phyloP scores from a whole-genome alignment of 2,888 invertebrate species.

The Deroplatys truncata region DNA sequence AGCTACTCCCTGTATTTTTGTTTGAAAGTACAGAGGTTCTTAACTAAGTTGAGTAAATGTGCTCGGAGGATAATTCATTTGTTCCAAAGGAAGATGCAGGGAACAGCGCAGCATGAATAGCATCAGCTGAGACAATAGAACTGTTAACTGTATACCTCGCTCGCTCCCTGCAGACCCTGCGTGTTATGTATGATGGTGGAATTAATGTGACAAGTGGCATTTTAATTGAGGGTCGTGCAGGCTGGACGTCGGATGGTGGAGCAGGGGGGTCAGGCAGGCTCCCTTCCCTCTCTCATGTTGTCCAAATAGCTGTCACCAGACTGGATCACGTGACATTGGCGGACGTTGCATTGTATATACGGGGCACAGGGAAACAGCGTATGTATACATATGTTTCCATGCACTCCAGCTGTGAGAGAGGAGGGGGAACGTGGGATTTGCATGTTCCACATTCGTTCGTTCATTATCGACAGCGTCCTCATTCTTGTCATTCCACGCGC shows the following conservation, averaged over 20 bases:
- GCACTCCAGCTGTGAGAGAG: too few relatives aligned
- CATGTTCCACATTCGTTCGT: neutral
- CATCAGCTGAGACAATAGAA: neutral
- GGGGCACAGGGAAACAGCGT: too few relatives aligned
- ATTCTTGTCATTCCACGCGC: neutral
- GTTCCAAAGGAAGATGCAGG: too few relatives aligned
- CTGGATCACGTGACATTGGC: neutral
- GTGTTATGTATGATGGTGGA: neutral
- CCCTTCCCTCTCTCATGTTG: neutral
- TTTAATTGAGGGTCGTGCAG: neutral
- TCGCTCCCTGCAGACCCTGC: neutral
- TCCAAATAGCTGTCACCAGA: neutral
- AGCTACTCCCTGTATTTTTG: too few relatives aligned
- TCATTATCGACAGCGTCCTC: neutral
- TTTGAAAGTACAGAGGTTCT: neutral
- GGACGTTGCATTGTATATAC: neutral
- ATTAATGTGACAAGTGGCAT: neutral
- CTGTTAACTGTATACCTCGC: neutral
- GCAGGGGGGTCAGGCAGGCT: too few relatives aligned
- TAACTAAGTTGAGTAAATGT: neutral
- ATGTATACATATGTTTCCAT: neutral
- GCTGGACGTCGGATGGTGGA: too few relatives aligned
- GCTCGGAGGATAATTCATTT: too few relatives aligned
- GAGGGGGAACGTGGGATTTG: neutral
- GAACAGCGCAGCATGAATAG: neutral